These are phyloP conservation scores for Hedychridium roseum DNA, from an alignment of 2,888 invertebrate species.

Conservation along the genomic window DNA sequence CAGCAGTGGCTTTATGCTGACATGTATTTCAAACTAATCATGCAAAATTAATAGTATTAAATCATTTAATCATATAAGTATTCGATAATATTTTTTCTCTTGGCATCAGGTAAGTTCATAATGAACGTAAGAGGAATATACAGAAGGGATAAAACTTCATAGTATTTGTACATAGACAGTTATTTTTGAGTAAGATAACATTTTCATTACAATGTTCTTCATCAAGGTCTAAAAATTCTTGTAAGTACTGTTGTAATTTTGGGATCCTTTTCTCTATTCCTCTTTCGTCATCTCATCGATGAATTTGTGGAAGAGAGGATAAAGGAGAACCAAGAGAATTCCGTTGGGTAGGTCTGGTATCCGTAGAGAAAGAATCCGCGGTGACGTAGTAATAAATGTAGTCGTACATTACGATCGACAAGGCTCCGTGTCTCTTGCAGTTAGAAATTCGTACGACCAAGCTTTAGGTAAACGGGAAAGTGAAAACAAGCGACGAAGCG, in stretches of 20 bases:
- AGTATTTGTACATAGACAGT: conserved; percentile 6
- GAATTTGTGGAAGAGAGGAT: conserved; percentile 4
- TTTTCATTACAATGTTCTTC: not conserved
- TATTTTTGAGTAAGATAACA: conserved; percentile 6
- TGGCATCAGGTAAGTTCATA: conserved; percentile 30
- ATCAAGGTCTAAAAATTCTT: not conserved
- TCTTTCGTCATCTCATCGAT: not conserved
- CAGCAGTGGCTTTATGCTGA: too few species aligned
- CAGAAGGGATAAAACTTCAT: conserved; percentile 7
- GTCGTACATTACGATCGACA: conserved; percentile 17
- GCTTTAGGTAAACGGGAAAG: conserved; percentile 51
- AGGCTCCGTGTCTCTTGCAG: conserved; percentile 28
- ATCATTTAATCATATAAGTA: conserved; percentile 15
- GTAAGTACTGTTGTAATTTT: not conserved
- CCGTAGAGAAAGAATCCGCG: conserved; percentile 19
- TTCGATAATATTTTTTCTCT: conserved; percentile 16
- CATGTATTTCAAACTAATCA: conserved; percentile 25
- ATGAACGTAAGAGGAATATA: conserved; percentile 23
- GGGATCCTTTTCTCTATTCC: not conserved
- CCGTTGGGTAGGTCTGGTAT: conserved; percentile 14
- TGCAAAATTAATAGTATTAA: conserved; percentile 28
- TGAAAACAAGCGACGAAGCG: conserved; percentile 45
- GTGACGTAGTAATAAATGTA: conserved; percentile 12
- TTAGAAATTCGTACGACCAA: conserved; percentile 40
- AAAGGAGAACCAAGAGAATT: conserved; percentile 17